Evolutionary conservation across 2,797 vertebrate species (phyloP).

Genomic region (Peromyscus melanophrys): DNA sequence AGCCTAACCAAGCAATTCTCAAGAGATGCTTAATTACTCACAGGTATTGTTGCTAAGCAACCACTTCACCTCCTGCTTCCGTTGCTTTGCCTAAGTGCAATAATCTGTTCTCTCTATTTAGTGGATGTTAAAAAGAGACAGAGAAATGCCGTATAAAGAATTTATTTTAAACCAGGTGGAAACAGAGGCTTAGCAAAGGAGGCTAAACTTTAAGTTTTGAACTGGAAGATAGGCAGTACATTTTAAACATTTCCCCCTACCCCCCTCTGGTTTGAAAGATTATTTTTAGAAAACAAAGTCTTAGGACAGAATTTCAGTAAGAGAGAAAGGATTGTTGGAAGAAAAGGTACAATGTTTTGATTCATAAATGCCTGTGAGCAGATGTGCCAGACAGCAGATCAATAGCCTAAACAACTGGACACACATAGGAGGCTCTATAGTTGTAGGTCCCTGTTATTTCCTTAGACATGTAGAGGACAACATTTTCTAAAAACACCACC

Average conservation of each 20-base stretch:
- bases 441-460: neutral
- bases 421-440: neutral
- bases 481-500: neutral
- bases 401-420: neutral
- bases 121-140: constrained; percentile 55
- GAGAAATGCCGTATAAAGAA: constrained; percentile 23
- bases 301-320: neutral
- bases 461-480: neutral
- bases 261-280: neutral
- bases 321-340: neutral
- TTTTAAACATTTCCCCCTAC: neutral
- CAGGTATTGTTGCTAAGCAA: constrained; percentile 86
- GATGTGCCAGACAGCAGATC: neutral
- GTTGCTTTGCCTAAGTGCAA: constrained; percentile 62
- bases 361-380: neutral
- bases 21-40: constrained; percentile 84
- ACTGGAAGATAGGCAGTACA: neutral
- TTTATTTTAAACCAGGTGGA: constrained; percentile 43
- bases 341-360: constrained; percentile 3
- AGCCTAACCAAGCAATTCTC: constrained; percentile 73
- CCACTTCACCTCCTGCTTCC: constrained; percentile 79
- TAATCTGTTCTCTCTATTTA: constrained; percentile 71
- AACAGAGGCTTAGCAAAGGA: constrained; percentile 37
- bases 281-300: constrained; percentile 36
- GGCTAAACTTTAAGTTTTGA: constrained; percentile 7